Base-by-base conservation (phyloP, 2,797 vertebrate genomes). In the Hipposideros larvatus region DNA sequence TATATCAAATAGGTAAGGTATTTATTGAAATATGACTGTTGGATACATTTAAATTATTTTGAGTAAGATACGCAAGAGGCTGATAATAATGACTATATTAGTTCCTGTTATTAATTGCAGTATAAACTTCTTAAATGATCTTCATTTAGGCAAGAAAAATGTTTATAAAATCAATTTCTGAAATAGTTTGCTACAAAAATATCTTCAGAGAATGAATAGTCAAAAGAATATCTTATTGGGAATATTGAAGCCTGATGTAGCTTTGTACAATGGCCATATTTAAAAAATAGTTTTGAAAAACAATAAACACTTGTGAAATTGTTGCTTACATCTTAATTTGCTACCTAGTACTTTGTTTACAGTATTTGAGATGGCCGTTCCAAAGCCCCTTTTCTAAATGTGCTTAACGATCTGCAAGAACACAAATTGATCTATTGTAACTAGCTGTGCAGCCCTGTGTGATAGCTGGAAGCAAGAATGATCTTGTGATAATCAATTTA, bases 341-440 rank as follows among this genome's bases (percentile, higher is more conserved):
- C 15, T 41, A 26, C 53, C 43, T 71, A 57, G 21, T 31, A 24
- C 41, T 94, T 57, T 74, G 22, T n/a, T 86, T 84, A 94, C 34
- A 65, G 55, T 55, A 34, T 83, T 19, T 11, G 11, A 46, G 90
- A 94, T 37, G 11, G 18, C 8, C 79, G 14, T 80, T 95, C 4
- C 37, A 91, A 84, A 65, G 16, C 3, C 34, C 28, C 1, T 82
- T 85, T 87, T 41, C 31, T n/a, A 86, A 83, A 83, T 68, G 13
- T 88, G 55, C 24, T 4, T 83, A 80, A 82, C 55, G 28, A 77
- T 78, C 24, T 93, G 28, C 0, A 6, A 77, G 85, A 85, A 93
- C 37, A 73, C 37, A 90, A 8, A 87, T 88, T 53, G 94, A 57
- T 73, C 80, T 87, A 2, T 31, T 78, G 11, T 78, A 96, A 94